Base-by-base conservation (phyloP, 2,113 vertebrate genomes). In the Desmodus rotundus region DNA sequence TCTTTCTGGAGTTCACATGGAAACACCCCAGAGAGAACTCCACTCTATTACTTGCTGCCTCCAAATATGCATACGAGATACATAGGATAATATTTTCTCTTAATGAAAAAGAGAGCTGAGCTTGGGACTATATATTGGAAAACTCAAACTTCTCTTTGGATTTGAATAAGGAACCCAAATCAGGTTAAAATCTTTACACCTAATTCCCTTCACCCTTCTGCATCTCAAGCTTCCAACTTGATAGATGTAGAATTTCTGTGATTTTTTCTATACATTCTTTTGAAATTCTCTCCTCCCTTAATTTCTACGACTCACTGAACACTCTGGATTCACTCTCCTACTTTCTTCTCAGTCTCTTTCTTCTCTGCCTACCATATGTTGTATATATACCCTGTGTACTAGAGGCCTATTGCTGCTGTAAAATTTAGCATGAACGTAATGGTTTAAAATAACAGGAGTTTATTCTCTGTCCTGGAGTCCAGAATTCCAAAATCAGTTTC, bases 361-460 rank as follows among this genome's bases (percentile, higher is more conserved):
- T 83, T 28, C 24, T 38, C 9, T 6, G 5, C 19, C 43, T n/a
- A 7, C 19, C 22, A 20, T 41, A 14, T 54, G 43, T 22, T 52
- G 36, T 58, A 67, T 47, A 56, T 26, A 72, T 4, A 0, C 0
- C 1, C 16, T 4, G 4, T 52, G 1, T 24, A 22, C 5, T 72
- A 50, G 11, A 9, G 78, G 43, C 4, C 19, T 73, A 14, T 43
- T 41, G 38, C 13, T 45, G 5, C 7, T 70, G 1, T 77, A 54
- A 41, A 56, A 47, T 19, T 13, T 67, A 52, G 6, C 33, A 82
- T 6, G 41, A 41, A 54, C 14, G 63, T 54, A 17, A 5, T 43
- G 33, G 15, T 65, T 67, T 56, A 78, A 87, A 89, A 68, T 12
- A 95, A 16, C 2, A 36, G 10, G 3, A 36, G 24, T 45, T 52